A percentile compares a stretch with the other conserved stretches of the same genome.
phyloP scores from a whole-genome alignment of 2,888 invertebrate genomes.

The Tiphia femorata region DNA sequence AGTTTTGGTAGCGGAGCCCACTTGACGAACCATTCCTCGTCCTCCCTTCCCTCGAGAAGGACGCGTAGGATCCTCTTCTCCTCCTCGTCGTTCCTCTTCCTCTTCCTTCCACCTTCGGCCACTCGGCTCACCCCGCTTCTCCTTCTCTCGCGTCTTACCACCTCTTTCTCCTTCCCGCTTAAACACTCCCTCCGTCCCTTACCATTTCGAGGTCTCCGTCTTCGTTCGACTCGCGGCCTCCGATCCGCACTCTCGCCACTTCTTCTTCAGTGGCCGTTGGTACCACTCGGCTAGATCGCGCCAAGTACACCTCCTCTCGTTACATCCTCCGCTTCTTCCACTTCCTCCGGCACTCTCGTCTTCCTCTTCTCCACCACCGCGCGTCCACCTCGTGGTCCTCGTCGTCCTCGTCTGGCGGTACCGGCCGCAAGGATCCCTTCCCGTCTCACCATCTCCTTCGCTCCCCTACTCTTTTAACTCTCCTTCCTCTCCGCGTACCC shows the following conservation, averaged over 20 bases:
- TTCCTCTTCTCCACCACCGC: neutral
- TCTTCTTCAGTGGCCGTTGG: constrained; percentile 52
- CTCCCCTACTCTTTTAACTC: constrained; percentile 25
- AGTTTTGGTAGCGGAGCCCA: constrained; percentile 27
- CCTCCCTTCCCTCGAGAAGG: constrained; percentile 31
- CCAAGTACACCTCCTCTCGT: constrained; percentile 43
- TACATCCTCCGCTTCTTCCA: constrained; percentile 15
- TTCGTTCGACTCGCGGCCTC: constrained; percentile 46
- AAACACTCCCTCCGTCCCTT: constrained; percentile 42
- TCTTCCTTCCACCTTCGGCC: constrained; percentile 21
- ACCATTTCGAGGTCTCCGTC: constrained; percentile 44
- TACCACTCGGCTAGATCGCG: constrained; percentile 52
- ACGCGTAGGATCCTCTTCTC: constrained; percentile 39
- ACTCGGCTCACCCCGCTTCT: constrained; percentile 21
- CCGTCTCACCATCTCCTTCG: constrained; percentile 7
- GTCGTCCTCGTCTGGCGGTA: too few species aligned
- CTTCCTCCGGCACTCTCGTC: neutral
- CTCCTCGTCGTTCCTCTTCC: constrained; percentile 22
- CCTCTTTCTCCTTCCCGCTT: too few species aligned
- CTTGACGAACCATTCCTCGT: constrained; percentile 32
- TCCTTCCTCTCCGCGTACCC: constrained; percentile 30
- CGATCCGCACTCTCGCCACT: constrained; percentile 54
- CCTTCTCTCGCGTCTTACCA: constrained; percentile 47
- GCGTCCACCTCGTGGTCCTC: neutral
- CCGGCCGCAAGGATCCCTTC: neutral